Conservation (phyloP, 2,888 invertebrate species). For the Dichetophora obliterata region DNA sequence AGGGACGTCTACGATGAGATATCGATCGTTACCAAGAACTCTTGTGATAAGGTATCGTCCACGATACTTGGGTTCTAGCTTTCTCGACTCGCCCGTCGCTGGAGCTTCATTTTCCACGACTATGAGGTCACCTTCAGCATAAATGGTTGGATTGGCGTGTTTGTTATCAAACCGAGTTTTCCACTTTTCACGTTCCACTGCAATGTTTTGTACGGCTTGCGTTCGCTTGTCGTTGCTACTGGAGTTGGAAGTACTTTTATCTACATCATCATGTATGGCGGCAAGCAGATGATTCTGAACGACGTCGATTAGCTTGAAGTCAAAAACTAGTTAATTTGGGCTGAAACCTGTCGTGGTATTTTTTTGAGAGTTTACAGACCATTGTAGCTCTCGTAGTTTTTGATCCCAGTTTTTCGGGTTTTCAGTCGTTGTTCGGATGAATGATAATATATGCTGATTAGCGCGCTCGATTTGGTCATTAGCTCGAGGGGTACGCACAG, state of each 20-base stretch:
- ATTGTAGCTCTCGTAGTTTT: background rate
- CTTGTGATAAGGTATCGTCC: constrained; percentile 42
- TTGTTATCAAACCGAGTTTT: constrained; percentile 40
- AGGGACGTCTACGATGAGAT: constrained; percentile 43
- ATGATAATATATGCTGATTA: background rate
- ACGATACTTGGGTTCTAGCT: too few species aligned
- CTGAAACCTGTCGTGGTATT: background rate
- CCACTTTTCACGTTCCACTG: constrained; percentile 43
- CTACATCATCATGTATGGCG: constrained; percentile 35
- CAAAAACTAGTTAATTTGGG: background rate
- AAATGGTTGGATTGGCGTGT: constrained; percentile 30
- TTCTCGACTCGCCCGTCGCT: constrained; percentile 44
- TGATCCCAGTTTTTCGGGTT: background rate
- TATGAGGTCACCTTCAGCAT: constrained; percentile 37
- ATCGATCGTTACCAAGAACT: constrained; percentile 36
- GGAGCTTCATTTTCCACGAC: constrained; percentile 40
- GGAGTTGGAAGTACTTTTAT: background rate
- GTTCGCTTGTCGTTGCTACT: too few species aligned
- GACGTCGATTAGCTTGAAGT: constrained; percentile 5
- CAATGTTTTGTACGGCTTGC: background rate
- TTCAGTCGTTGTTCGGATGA: background rate
- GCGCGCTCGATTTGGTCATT: background rate
- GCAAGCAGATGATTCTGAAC: constrained; percentile 33
- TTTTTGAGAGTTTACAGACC: background rate
- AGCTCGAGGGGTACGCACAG: background rate